Evolutionary conservation across 2,113 vertebrate genomes (phyloP).

Genomic region (Edolisoma coerulescens): DNA sequence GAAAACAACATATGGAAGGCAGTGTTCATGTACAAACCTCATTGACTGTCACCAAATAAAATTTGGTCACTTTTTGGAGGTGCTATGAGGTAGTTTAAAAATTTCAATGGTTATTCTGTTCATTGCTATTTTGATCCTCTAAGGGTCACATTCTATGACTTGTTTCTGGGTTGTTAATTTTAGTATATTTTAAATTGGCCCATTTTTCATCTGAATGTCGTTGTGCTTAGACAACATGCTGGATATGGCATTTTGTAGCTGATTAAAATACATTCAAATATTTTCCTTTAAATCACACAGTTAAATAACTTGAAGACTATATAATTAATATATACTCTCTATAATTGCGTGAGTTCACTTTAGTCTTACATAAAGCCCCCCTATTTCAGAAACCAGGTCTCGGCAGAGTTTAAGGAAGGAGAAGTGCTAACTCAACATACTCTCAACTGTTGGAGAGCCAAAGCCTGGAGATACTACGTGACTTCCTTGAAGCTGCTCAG

Average conservation of each 20-base stretch:
- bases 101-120: background rate
- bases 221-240: background rate
- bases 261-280: background rate
- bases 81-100: background rate
- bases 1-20: background rate
- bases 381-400: background rate
- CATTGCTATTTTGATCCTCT: background rate
- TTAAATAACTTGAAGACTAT: background rate
- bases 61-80: background rate
- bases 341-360: background rate
- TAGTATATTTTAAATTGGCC: background rate
- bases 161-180: background rate
- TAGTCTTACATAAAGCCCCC: background rate
- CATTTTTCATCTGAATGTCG: background rate
- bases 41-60: background rate
- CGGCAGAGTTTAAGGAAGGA: background rate
- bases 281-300: background rate
- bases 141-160: background rate
- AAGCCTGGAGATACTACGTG: background rate
- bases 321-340: background rate
- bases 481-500: background rate
- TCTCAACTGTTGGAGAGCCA: background rate
- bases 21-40: background rate
- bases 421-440: background rate
- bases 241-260: background rate